Evolutionary conservation across 2,888 invertebrate species (phyloP).

Genomic region (Sceliomorpha sp.): DNA sequence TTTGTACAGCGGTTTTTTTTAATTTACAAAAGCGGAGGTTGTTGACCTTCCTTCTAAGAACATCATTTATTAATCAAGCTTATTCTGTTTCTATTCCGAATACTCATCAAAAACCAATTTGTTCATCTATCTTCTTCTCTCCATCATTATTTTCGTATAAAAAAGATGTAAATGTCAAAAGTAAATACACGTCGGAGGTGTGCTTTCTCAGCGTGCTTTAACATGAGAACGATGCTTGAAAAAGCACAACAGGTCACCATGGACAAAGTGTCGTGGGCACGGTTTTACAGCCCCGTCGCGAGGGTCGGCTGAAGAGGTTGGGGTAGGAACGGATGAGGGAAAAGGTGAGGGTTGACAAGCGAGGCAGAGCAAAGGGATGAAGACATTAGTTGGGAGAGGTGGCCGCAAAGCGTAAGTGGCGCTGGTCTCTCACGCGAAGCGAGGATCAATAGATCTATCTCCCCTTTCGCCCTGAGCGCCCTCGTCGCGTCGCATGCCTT

Average conservation of each 20-base stretch:
- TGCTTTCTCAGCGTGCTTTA: conserved; percentile 6
- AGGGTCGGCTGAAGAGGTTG: conserved; percentile 9
- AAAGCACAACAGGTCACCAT: conserved; percentile 25
- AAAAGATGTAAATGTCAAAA: conserved; percentile 14
- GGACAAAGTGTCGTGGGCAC: conserved; percentile 11
- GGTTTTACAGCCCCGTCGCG: conserved; percentile 15
- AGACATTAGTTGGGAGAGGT: conserved; percentile 73
- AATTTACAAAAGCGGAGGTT: too few relatives aligned
- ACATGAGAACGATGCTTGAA: conserved; percentile 15
- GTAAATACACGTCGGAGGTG: conserved; percentile 6
- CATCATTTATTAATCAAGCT: too few relatives aligned
- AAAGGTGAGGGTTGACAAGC: conserved; percentile 30
- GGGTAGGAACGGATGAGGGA: conserved; percentile 1
- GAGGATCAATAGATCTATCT: conserved; percentile 71
- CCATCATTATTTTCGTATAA: conserved; percentile 2
- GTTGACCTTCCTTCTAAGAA: too few relatives aligned
- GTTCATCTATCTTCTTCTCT: too few relatives aligned
- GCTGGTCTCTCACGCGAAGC: conserved; percentile 73
- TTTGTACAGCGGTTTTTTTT: too few relatives aligned
- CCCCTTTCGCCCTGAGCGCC: conserved; percentile 56
- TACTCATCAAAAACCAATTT: too few relatives aligned
- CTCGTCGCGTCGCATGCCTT: conserved; percentile 59
- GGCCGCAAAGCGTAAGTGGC: conserved; percentile 69
- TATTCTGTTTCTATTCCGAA: too few relatives aligned
- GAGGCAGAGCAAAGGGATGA: conserved; percentile 64